Percentiles rank a stretch among this genome's conserved stretches.
Evolutionary conservation across 1,140 invertebrate species (phyloP).

Genomic region (Listronotus bonariensis): DNA sequence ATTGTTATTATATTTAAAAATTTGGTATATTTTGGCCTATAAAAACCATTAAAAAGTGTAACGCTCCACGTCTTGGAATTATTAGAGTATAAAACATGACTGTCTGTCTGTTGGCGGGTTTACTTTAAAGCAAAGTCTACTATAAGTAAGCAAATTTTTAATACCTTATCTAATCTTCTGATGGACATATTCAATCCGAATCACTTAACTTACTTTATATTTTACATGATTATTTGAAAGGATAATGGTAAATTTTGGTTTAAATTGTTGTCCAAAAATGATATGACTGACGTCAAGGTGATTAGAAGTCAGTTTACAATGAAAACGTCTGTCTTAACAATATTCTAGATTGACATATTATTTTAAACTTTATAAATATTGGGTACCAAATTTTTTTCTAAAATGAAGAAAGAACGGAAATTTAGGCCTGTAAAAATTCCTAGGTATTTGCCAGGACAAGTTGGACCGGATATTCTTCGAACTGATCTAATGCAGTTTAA

Average conservation of each 20-base stretch:
- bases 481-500: conserved; percentile 48
- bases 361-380: neutral
- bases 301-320: too few species aligned
- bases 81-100: too few species aligned
- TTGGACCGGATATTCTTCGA: conserved; percentile 14
- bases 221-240: too few species aligned
- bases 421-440: conserved; percentile 42
- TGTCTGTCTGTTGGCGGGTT: too few species aligned
- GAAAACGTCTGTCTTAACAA: neutral
- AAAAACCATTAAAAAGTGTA: too few species aligned
- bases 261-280: too few species aligned
- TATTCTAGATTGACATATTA: neutral
- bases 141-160: neutral
- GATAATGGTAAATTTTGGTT: too few species aligned
- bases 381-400: neutral
- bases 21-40: too few species aligned
- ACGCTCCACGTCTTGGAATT: too few species aligned
- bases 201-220: neutral
- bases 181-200: neutral
- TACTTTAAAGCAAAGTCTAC: too few species aligned
- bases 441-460: conserved; percentile 40
- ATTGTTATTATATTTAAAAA: too few species aligned
- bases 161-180: neutral
- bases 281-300: too few species aligned
- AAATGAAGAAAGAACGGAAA: conserved; percentile 25